phyloP scores from a whole-genome alignment of 2,888 invertebrate genomes.

The Aporophyla lueneburgensis region DNA sequence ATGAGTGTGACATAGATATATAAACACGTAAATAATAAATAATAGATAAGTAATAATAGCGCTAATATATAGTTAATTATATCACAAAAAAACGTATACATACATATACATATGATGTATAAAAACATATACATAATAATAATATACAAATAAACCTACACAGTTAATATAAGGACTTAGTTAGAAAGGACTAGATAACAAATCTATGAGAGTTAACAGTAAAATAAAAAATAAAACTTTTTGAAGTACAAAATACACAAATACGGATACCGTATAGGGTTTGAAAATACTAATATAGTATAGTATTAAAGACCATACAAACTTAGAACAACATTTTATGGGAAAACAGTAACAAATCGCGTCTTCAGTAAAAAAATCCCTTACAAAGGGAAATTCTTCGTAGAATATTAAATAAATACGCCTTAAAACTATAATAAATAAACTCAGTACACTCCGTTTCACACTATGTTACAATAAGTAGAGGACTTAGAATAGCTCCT shows the following conservation, averaged over 20 bases:
- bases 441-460: slow-evolving; percentile 73
- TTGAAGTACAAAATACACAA: slow-evolving; percentile 85
- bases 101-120: slow-evolving; percentile 26
- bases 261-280: slow-evolving; percentile 90
- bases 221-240: slow-evolving; percentile 68
- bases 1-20: slow-evolving; percentile 47
- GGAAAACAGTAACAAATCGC: slow-evolving; percentile 84
- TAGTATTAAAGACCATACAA: slow-evolving; percentile 85
- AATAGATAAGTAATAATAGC: slow-evolving; percentile 57
- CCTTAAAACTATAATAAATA: slow-evolving; percentile 85
- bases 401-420: slow-evolving; percentile 86
- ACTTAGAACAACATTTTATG: slow-evolving; percentile 85
- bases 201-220: slow-evolving; percentile 59
- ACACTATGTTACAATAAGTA: slow-evolving; percentile 65
- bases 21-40: slow-evolving; percentile 31
- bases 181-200: slow-evolving; percentile 82
- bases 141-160: slow-evolving; percentile 69
- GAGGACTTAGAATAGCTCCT: slow-evolving; percentile 72
- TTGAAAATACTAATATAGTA: slow-evolving; percentile 87
- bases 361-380: slow-evolving; percentile 75
- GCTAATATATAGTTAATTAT: slow-evolving; percentile 49
- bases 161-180: slow-evolving; percentile 75
- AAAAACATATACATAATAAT: slow-evolving; percentile 47
- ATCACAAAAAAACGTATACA: slow-evolving; percentile 51
- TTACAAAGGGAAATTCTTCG: slow-evolving; percentile 82